A percentile compares a stretch with the other conserved stretches of the same genome.
These are phyloP conservation scores for Enteromius treurensis DNA, from an alignment of 2,797 vertebrate species.

Conservation along the genomic window DNA sequence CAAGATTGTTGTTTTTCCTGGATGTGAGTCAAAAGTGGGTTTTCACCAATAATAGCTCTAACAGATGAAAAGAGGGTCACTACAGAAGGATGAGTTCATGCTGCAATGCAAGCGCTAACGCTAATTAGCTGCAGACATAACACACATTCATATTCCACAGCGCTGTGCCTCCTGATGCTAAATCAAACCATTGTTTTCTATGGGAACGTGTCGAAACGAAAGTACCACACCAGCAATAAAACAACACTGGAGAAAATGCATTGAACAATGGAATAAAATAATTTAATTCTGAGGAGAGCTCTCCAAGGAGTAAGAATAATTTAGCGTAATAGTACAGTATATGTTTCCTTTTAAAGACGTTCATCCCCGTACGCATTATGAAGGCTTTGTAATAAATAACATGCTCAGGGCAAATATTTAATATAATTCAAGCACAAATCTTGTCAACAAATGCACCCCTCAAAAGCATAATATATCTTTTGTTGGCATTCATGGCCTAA, in stretches of 20 bases:
- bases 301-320: conserved; percentile 29
- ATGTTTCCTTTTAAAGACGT: conserved; percentile 31
- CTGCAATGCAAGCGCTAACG: conserved; percentile 30
- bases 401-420: conserved; percentile 1
- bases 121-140: conserved; percentile 58
- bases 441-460: conserved; percentile 3
- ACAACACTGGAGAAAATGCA: conserved; percentile 37
- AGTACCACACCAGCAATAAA: conserved; percentile 47
- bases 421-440: conserved; percentile 38
- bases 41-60: conserved; percentile 42
- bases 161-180: conserved; percentile 22
- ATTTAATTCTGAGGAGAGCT: conserved; percentile 29
- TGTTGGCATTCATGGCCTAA: too few relatives aligned
- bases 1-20: conserved; percentile 43
- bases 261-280: conserved; percentile 52
- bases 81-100: conserved; percentile 39
- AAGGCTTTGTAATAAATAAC: conserved; percentile 28
- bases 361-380: background rate
- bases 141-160: conserved; percentile 22
- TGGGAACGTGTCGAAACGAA: conserved; percentile 36
- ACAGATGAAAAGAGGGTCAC: conserved; percentile 40
- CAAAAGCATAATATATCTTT: conserved; percentile 15
- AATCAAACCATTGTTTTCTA: conserved; percentile 53
- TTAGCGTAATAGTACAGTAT: background rate
- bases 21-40: conserved; percentile 34